Evolutionary conservation across 2,888 invertebrate species (phyloP).

Genomic region (Steromphala cineraria): DNA sequence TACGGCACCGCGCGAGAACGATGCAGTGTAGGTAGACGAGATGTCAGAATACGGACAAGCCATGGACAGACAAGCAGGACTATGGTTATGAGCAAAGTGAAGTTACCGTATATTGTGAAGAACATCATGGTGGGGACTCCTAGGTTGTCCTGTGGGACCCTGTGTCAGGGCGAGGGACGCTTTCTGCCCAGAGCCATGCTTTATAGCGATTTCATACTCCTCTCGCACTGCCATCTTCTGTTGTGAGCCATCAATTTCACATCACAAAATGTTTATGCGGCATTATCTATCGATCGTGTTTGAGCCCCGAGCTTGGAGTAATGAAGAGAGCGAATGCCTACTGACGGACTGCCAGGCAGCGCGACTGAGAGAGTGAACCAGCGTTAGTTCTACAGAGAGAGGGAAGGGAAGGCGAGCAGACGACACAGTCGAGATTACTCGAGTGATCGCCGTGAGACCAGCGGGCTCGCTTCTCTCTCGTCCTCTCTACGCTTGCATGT

Average conservation of each 20-base stretch:
- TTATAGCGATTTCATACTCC: constrained; percentile 24
- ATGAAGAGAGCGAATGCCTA: not conserved
- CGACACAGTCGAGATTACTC: not conserved
- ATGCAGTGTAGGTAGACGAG: not conserved
- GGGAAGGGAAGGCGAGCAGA: not conserved
- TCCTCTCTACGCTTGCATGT: not conserved
- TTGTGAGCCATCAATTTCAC: constrained; percentile 25
- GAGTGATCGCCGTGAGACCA: not conserved
- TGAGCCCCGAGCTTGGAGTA: not conserved
- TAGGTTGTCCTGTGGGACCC: not conserved
- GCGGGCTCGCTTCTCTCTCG: not conserved
- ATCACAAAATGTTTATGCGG: constrained; percentile 27
- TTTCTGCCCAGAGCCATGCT: constrained; percentile 7
- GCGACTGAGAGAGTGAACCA: not conserved
- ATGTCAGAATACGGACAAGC: no score
- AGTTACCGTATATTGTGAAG: not conserved
- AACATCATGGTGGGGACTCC: not conserved
- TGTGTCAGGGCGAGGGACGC: constrained; percentile 7
- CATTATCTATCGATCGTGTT: constrained; percentile 22
- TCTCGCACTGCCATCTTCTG: not conserved
- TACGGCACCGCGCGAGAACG: not conserved
- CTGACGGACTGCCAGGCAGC: not conserved
- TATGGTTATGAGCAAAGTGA: not conserved
- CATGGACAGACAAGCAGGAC: not conserved
- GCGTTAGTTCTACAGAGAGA: not conserved